phyloP scores from a whole-genome alignment of 1,140 invertebrate species.

The Drosophila leontia region DNA sequence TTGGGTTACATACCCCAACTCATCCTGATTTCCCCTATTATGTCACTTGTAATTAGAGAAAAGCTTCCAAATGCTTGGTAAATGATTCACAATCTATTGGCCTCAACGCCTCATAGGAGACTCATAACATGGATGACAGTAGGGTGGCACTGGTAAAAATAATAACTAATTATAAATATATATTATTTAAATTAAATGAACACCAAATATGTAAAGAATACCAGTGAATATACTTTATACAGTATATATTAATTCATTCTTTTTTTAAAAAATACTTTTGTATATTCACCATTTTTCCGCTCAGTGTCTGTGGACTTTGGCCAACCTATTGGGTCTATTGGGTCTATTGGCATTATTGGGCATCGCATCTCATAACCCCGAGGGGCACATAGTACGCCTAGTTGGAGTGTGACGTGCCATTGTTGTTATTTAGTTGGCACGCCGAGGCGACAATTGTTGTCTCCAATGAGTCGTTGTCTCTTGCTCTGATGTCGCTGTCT shows the following conservation, averaged over 20 bases:
- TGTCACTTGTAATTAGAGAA: slow-evolving; percentile 67
- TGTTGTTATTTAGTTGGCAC: slow-evolving; percentile 80
- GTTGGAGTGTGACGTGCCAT: slow-evolving; percentile 58
- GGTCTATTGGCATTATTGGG: slow-evolving; percentile 44
- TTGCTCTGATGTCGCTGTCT: slow-evolving; percentile 40
- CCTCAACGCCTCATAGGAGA: slow-evolving; percentile 19
- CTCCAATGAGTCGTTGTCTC: slow-evolving; percentile 74
- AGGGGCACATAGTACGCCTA: slow-evolving; percentile 67
- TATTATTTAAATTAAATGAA: no score
- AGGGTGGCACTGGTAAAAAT: not conserved
- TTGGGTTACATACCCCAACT: not conserved
- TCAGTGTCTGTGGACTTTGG: not conserved
- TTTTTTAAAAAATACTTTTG: not conserved
- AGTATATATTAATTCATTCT: not conserved
- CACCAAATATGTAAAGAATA: not conserved
- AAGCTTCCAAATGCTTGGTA: slow-evolving; percentile 40
- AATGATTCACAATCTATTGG: slow-evolving; percentile 62
- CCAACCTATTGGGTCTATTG: slow-evolving; percentile 21
- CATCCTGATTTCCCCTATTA: slow-evolving; percentile 43
- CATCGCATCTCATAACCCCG: slow-evolving; percentile 56
- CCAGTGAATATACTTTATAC: not conserved
- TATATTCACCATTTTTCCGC: not conserved
- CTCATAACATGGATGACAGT: slow-evolving; percentile 8
- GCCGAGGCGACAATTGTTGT: slow-evolving; percentile 83
- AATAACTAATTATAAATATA: no score